Base-by-base conservation (phyloP, 2,797 vertebrate species). In the Chaenodraco wilsoni region DNA sequence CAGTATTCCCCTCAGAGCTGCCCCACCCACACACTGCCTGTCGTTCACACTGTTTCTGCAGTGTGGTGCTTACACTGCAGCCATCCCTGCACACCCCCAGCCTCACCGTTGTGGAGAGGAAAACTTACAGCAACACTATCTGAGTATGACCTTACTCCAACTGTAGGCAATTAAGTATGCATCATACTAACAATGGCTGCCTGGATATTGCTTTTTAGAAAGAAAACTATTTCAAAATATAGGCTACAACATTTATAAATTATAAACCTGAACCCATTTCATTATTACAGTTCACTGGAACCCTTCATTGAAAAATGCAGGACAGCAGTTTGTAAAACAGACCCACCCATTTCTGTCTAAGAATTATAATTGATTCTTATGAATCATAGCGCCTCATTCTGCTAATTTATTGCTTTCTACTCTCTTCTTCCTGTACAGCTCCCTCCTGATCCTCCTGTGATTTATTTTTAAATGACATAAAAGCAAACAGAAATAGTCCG, bases 391-490 rank as follows among this genome's bases (percentile, higher is more conserved):
- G 48, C 13, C 49, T 33, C 17, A 21, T 69, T 61, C 46, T 68
- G n/a, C 49, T 68, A 23, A 51, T 59, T 16, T 23, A 2, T 12
- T 21, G 7, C 21, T 61, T 37, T 31, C 11, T 33, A 2, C 19
- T 17, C n/a, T 65, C 48, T 59, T 14, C 19, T 7, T 40, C 73
- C 27, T 58, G 13, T 19, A 1, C 46, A 59, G n/a, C 10, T 62
- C n/a, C 50, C 57, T 84, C 56, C 51, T 67, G 46, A 61, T 58
- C 23, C 48, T 43, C 27, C 62, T 19, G 54, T 79, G 45, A 78
- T 80, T n/a, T 69, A 69, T 74, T 81, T 77, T 48, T 79, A 84
- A 88, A 85, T 88, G 71, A 19, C 74, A 72, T 68, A 11, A 81
- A 81, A 75, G 79, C 59, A 65, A 62, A 66, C 19, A 67, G 59